phyloP scores from a whole-genome alignment of 2,888 invertebrate species.

The Sesia apiformis region DNA sequence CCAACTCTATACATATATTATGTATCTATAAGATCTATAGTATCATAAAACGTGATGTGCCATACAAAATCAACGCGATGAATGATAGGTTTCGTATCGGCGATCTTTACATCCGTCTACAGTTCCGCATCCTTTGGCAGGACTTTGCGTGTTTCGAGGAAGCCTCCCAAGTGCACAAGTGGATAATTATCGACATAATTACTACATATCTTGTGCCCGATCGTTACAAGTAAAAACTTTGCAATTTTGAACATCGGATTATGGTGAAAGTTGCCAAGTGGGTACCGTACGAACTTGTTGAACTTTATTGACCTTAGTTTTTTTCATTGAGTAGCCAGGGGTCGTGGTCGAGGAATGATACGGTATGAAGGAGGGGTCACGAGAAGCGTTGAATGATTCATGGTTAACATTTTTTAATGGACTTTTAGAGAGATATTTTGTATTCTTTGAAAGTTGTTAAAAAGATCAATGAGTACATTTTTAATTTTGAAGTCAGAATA shows the following conservation, averaged over 20 bases:
- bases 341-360: slow-evolving; percentile 8
- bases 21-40: too few species aligned
- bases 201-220: slow-evolving; percentile 21
- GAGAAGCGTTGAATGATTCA: not conserved
- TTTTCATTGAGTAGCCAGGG: slow-evolving; percentile 15
- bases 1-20: too few species aligned
- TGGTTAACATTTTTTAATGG: too few species aligned
- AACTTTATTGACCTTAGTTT: slow-evolving; percentile 46
- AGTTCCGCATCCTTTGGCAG: too few species aligned
- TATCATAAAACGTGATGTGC: too few species aligned
- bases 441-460: too few species aligned
- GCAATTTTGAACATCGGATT: slow-evolving; percentile 2
- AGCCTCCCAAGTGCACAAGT: slow-evolving; percentile 10
- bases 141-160: slow-evolving; percentile 13
- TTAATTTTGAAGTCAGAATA: too few species aligned
- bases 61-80: too few species aligned
- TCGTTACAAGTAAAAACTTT: slow-evolving; percentile 11
- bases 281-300: slow-evolving; percentile 23
- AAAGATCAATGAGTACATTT: too few species aligned
- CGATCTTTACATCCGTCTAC: too few species aligned
- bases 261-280: slow-evolving; percentile 46
- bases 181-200: slow-evolving; percentile 23
- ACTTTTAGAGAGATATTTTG: too few species aligned
- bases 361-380: slow-evolving; percentile 7
- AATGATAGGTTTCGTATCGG: too few species aligned